phyloP scores from a whole-genome alignment of 2,888 invertebrate genomes.

The Perdita meconis region DNA sequence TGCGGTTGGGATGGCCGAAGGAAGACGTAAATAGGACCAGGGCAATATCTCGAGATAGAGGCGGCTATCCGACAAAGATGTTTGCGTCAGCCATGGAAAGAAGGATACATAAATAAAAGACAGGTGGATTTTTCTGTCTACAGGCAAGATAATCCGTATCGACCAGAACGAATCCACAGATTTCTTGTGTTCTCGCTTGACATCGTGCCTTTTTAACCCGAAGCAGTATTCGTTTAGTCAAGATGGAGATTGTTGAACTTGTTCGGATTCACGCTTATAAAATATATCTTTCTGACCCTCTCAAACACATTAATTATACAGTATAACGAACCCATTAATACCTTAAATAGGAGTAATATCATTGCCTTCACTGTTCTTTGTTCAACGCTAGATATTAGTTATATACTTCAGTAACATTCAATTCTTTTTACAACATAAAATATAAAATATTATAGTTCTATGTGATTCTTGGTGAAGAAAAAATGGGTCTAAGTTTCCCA shows the following conservation, averaged over 20 bases:
- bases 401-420: too few species aligned
- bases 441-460: too few species aligned
- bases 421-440: too few species aligned
- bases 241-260: slow-evolving; percentile 17
- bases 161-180: slow-evolving; percentile 55
- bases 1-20: slow-evolving; percentile 57
- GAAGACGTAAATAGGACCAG: slow-evolving; percentile 65
- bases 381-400: too few species aligned
- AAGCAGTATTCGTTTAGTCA: slow-evolving; percentile 29
- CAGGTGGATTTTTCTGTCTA: slow-evolving; percentile 69
- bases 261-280: slow-evolving; percentile 5
- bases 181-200: slow-evolving; percentile 56
- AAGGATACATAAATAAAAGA: slow-evolving; percentile 73
- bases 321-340: too few species aligned
- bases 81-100: slow-evolving; percentile 58
- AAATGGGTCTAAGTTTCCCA: slow-evolving; percentile 20
- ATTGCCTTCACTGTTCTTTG: too few species aligned
- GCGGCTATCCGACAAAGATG: slow-evolving; percentile 64
- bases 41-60: slow-evolving; percentile 51
- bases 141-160: slow-evolving; percentile 66
- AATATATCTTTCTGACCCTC: neutral
- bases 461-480: neutral
- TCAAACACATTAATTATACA: neutral
- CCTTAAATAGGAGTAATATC: too few species aligned
- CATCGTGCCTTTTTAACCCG: slow-evolving; percentile 46